Percentiles rank a stretch among this genome's conserved stretches.
Evolutionary conservation across 30 jellyfish, hydroid and myxozoan species (phyloP).

Genomic region (Hydractinia symbiolongicarpus): DNA sequence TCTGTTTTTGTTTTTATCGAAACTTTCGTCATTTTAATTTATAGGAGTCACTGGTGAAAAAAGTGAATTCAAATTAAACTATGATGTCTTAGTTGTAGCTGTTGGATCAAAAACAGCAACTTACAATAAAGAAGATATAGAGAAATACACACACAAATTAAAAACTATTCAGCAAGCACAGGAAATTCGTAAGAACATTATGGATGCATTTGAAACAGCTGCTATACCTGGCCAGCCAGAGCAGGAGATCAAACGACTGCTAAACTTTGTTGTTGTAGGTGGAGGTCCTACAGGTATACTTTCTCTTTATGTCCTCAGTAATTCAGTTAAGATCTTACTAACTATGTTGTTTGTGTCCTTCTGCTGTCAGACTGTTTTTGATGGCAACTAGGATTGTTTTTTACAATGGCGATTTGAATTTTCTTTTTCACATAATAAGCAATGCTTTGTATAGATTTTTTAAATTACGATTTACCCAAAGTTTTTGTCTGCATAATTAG

Average conservation of each 20-base stretch:
- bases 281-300: conserved; percentile 75
- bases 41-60: conserved; percentile 23
- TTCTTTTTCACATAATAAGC: too few species aligned
- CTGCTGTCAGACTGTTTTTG: too few species aligned
- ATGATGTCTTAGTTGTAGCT: conserved; percentile 41
- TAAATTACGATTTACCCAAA: too few species aligned
- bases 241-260: conserved; percentile 46
- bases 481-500: too few species aligned
- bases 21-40: neutral
- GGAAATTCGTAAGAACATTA: conserved; percentile 38
- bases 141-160: conserved; percentile 42
- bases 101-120: conserved; percentile 68
- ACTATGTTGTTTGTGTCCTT: neutral
- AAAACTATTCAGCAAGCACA: conserved; percentile 51
- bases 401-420: neutral
- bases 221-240: conserved; percentile 58
- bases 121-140: conserved; percentile 39
- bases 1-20: too few species aligned
- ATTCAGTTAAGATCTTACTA: neutral
- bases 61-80: neutral
- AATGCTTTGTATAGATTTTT: too few species aligned
- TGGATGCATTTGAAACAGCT: conserved; percentile 68
- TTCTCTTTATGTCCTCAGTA: neutral
- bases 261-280: conserved; percentile 73
- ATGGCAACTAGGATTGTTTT: neutral